phyloP scores from a whole-genome alignment of 2,113 vertebrate genomes.

The Lepus europaeus region DNA sequence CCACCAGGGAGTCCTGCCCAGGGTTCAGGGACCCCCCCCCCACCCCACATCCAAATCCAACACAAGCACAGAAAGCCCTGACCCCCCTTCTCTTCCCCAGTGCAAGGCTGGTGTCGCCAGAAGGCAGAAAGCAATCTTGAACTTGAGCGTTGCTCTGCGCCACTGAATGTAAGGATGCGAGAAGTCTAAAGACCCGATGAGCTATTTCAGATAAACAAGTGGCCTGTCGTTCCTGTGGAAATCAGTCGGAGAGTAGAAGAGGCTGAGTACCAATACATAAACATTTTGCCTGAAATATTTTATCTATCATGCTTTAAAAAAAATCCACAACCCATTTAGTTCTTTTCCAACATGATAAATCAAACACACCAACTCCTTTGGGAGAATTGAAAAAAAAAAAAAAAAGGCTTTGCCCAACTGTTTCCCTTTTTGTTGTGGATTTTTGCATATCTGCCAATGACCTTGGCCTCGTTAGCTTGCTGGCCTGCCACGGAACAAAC shows the following conservation, averaged over 20 bases:
- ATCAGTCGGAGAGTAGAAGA: neutral
- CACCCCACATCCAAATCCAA: neutral
- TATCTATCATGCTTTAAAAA: neutral
- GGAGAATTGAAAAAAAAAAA: neutral
- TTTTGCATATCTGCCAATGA: neutral
- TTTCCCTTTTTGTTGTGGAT: neutral
- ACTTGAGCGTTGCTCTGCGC: neutral
- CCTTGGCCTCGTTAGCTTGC: neutral
- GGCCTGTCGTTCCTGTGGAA: neutral
- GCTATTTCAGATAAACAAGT: neutral
- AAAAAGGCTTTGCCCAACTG: neutral
- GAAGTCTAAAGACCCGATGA: neutral
- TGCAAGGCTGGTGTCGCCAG: neutral
- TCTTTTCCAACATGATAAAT: neutral
- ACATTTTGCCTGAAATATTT: slow-evolving; percentile 55
- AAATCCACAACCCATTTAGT: neutral
- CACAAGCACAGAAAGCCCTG: neutral
- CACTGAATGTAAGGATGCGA: neutral
- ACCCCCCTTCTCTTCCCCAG: neutral
- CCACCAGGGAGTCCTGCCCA: neutral
- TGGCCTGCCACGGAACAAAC: neutral
- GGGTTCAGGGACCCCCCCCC: neutral
- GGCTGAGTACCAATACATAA: neutral
- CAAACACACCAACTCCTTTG: neutral
- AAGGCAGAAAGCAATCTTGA: neutral